A percentile compares a stretch with the other conserved stretches of the same genome.
Conservation (phyloP, 2,113 vertebrate species). For the Dunckerocampus dactyliophorus region DNA sequence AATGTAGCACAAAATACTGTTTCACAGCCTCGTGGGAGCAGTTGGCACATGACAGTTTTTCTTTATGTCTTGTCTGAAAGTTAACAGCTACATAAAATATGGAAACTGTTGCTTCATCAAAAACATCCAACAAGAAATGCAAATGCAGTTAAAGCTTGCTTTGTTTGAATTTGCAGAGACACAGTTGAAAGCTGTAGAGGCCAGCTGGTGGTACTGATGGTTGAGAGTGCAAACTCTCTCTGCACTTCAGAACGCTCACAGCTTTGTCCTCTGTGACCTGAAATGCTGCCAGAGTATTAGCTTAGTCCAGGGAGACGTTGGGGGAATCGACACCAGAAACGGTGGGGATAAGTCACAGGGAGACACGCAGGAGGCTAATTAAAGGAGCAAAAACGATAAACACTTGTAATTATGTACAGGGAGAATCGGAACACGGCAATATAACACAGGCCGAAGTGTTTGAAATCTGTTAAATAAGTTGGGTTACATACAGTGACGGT, state of each 20-base stretch:
- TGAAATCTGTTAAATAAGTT: constrained; percentile 14
- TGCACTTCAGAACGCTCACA: constrained; percentile 15
- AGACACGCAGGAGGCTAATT: constrained; percentile 12
- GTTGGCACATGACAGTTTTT: no score
- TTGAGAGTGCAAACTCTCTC: constrained; percentile 3
- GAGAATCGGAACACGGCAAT: neutral
- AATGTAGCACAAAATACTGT: no score
- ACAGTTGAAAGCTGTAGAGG: neutral
- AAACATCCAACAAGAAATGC: no score
- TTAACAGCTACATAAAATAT: no score
- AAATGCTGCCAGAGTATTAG: constrained; percentile 33
- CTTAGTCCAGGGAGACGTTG: constrained; percentile 11
- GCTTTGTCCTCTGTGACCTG: constrained; percentile 28
- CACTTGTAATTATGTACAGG: constrained; percentile 7
- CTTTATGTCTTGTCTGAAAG: no score
- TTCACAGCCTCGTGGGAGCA: no score
- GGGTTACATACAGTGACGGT: neutral
- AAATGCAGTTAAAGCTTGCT: no score
- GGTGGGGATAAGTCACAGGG: constrained; percentile 7
- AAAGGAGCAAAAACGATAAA: constrained; percentile 23
- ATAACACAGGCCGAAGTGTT: neutral
- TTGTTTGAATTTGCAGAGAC: neutral
- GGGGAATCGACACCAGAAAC: constrained; percentile 6
- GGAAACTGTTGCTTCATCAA: no score
- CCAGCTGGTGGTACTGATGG: neutral